Percentiles rank a stretch among this genome's conserved stretches.
phyloP scores from a whole-genome alignment of 2,888 invertebrate species.

The Xylota segnis region DNA sequence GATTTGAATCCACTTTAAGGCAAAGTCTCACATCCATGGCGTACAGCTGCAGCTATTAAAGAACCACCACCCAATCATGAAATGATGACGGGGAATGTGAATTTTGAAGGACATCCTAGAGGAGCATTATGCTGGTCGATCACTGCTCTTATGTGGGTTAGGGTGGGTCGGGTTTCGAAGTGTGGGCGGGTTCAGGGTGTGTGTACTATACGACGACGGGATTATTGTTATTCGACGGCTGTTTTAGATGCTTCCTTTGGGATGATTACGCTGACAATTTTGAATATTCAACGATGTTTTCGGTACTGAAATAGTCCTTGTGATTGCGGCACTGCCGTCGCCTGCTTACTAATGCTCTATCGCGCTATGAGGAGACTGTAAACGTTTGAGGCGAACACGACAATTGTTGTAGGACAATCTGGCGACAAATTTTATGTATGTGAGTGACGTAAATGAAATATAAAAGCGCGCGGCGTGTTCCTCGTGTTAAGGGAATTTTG shows the following conservation, averaged over 20 bases:
- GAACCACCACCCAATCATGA: conserved; percentile 36
- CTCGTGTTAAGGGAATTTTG: neutral
- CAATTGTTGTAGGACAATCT: conserved; percentile 49
- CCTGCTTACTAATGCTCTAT: conserved; percentile 24
- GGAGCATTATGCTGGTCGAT: conserved; percentile 4
- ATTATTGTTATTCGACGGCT: conserved; percentile 15
- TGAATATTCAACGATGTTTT: conserved; percentile 32
- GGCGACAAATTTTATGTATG: conserved; percentile 28
- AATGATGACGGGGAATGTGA: conserved; percentile 31
- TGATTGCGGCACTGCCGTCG: conserved; percentile 4
- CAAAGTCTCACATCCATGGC: neutral
- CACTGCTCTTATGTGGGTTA: neutral
- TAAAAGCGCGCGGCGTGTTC: conserved; percentile 7
- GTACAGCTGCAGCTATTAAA: conserved; percentile 7
- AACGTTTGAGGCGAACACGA: conserved; percentile 22
- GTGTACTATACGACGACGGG: neutral
- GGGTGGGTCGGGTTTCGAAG: neutral
- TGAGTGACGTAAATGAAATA: conserved; percentile 30
- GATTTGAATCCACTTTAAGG: conserved; percentile 26
- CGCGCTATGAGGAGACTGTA: conserved; percentile 10
- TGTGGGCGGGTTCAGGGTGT: neutral
- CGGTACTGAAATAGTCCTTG: neutral
- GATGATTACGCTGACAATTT: conserved; percentile 27
- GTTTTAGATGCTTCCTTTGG: neutral
- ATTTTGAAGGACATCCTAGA: conserved; percentile 26